Evolutionary conservation across 1,140 invertebrate genomes (phyloP).

Genomic region (Araneus ventricosus): DNA sequence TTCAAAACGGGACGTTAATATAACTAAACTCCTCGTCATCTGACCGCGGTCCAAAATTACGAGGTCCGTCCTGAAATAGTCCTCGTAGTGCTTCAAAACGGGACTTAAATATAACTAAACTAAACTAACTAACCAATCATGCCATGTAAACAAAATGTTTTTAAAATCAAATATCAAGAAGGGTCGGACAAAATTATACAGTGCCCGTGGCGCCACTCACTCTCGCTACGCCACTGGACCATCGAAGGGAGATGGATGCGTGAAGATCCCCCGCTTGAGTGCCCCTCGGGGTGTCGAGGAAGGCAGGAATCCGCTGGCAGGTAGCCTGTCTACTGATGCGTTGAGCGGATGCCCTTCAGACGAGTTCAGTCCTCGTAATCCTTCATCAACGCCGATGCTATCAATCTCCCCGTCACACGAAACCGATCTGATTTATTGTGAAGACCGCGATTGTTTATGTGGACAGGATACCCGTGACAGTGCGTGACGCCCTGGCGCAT

Average conservation of each 20-base stretch:
- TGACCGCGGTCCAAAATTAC: no score
- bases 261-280: constrained; percentile 47
- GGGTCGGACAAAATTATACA: no score
- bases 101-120: no score
- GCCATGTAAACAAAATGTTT: no score
- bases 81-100: no score
- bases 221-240: no score
- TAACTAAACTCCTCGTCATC: no score
- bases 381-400: constrained; percentile 30
- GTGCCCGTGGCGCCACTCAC: no score
- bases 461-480: background rate
- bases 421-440: constrained; percentile 49
- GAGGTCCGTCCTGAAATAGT: no score
- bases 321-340: constrained; percentile 43
- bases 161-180: no score
- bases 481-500: background rate
- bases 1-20: no score
- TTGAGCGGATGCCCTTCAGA: constrained; percentile 56
- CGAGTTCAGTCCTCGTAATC: constrained; percentile 35
- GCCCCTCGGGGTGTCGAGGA: background rate
- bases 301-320: background rate
- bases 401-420: constrained; percentile 33
- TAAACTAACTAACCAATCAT: no score
- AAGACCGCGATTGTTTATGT: background rate
- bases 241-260: background rate